Evolutionary conservation across 2,113 vertebrate genomes (phyloP).

Genomic region (Xenopus laevis): DNA sequence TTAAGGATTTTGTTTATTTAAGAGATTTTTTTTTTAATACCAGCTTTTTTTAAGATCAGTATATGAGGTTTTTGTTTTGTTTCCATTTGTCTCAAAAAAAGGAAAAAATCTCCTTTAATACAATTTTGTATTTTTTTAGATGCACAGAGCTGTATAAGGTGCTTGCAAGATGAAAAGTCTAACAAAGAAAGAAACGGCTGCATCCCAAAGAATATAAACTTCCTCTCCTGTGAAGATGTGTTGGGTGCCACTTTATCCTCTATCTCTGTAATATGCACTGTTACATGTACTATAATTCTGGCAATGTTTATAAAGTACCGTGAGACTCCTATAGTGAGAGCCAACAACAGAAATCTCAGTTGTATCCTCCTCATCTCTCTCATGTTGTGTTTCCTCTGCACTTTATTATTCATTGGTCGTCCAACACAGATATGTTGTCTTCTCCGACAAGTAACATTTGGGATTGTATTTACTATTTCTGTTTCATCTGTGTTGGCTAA

Average conservation of each 20-base stretch:
- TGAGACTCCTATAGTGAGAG: conserved; percentile 19
- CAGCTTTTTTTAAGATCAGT: no score
- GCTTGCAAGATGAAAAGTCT: conserved; percentile 18
- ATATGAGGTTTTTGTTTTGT: no score
- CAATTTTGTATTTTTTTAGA: background rate
- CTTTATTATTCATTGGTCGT: conserved; percentile 31
- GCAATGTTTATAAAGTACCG: conserved; percentile 2
- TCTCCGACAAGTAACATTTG: conserved; percentile 22
- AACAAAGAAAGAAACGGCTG: conserved; percentile 24
- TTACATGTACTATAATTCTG: background rate
- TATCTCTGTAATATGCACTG: background rate
- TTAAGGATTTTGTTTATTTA: no score
- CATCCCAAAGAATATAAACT: conserved; percentile 23
- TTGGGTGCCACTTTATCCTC: conserved; percentile 7
- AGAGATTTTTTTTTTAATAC: no score
- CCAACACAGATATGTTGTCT: conserved; percentile 20
- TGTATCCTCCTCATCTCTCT: conserved; percentile 23
- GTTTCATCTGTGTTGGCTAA: conserved; percentile 32
- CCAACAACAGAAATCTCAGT: conserved; percentile 26
- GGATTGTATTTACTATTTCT: conserved; percentile 27
- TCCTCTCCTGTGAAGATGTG: conserved; percentile 22
- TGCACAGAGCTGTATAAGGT: conserved; percentile 8
- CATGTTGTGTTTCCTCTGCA: conserved; percentile 23
- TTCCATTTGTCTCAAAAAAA: no score
- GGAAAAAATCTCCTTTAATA: no score